phyloP scores from a whole-genome alignment of 2,888 invertebrate species.

The Marasmarcha lunaedactyla region DNA sequence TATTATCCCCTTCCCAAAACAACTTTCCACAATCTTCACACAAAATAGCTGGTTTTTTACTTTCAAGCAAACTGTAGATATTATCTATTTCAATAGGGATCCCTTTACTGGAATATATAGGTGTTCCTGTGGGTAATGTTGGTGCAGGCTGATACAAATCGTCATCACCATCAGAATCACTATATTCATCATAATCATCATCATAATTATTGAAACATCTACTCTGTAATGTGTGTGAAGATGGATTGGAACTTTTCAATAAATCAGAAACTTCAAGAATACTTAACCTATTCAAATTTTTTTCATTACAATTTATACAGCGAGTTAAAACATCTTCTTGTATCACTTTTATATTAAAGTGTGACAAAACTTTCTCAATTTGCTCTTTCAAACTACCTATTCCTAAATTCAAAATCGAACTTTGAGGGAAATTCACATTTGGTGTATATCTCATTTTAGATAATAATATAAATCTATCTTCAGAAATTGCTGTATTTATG shows the following conservation, averaged over 20 bases:
- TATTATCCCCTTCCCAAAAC: slow-evolving; percentile 74
- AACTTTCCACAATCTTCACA: slow-evolving; percentile 82
- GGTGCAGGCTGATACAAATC: slow-evolving; percentile 32
- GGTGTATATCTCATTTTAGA: slow-evolving; percentile 64
- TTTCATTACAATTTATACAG: slow-evolving; percentile 74
- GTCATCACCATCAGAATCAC: slow-evolving; percentile 52
- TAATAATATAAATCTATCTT: slow-evolving; percentile 40
- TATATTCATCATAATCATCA: slow-evolving; percentile 33
- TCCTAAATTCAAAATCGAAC: slow-evolving; percentile 66
- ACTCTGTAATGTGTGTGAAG: slow-evolving; percentile 12
- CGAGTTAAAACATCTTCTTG: slow-evolving; percentile 77
- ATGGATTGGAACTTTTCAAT: slow-evolving; percentile 29
- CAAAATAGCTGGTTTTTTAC: slow-evolving; percentile 71
- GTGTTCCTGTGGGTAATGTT: slow-evolving; percentile 17
- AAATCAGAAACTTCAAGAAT: slow-evolving; percentile 33
- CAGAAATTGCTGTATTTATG: slow-evolving; percentile 44
- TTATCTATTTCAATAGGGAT: slow-evolving; percentile 64
- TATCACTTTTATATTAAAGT: slow-evolving; percentile 74
- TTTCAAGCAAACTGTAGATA: slow-evolving; percentile 48
- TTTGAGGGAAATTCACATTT: slow-evolving; percentile 61
- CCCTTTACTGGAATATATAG: slow-evolving; percentile 66
- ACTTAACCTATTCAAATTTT: slow-evolving; percentile 30
- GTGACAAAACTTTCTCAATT: slow-evolving; percentile 73
- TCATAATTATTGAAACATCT: slow-evolving; percentile 26
- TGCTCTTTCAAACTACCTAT: slow-evolving; percentile 71